Evolutionary conservation across 2,113 vertebrate species (phyloP), one percentile per base, ranked within the genome.

Genomic region (Varanus komodoensis): DNA sequence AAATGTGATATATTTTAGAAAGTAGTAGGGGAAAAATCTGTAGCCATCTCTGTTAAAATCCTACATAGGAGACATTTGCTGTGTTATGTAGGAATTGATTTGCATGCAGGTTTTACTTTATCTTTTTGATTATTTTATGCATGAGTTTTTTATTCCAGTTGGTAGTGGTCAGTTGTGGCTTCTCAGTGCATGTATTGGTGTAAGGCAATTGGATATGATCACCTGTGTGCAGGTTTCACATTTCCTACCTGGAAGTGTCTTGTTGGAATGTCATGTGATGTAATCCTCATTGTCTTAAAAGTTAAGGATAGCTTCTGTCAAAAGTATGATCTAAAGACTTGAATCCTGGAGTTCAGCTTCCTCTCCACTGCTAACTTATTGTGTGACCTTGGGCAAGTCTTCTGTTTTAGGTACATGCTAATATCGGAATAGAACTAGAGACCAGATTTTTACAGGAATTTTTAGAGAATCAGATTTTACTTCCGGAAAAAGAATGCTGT

Each of bases 391-490:
- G 32, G 17, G 54, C 6, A 15, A 27, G 52, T 5, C 15, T 29
- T 5, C 19, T 64, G 38, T 64, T 64, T 21, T 19, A 19, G 61
- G 61, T 64, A 64, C 15, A 64, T 64, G 17, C 61, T 64, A 64
- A 64, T 64, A 64, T 64, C 61, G 4, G 21, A 64, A 64, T 19
- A 19, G 2, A 19, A 19, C 17, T 64, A 19, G 11, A 19, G 17
- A 64, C 17, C 19, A 61, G 61, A 64, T 5, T 95, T 94, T 96
- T 96, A 84, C 90, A 98, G 98, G 98, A 94, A 98, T 98, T 90
- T 95, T 93, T 0, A 97, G 92, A 96, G 98, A 98, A 87, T 98
- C 98, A 85, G 96, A 96, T 88, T 98, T 98, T 96, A 97, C 97
- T 95, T 98, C 98, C 81, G 98, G 98, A 95, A 97, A 96, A 94